Percentiles rank a stretch among this genome's conserved stretches.
These are phyloP conservation scores for Nyctibius bracteatus DNA, from an alignment of 2,113 vertebrate species.

Conservation along the genomic window DNA sequence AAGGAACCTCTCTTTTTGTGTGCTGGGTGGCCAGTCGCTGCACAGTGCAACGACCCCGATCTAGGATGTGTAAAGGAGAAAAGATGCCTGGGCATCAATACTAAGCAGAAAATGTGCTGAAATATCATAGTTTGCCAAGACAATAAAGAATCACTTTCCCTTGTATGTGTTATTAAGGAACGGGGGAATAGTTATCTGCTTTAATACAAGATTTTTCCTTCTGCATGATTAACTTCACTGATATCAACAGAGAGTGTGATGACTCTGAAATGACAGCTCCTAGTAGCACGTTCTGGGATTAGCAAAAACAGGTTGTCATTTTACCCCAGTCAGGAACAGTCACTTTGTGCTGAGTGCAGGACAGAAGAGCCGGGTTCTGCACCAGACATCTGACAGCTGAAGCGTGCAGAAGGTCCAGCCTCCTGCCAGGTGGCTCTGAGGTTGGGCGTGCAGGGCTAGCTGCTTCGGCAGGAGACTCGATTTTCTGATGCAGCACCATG, in stretches of 20 bases:
- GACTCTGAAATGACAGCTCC: conserved; percentile 47
- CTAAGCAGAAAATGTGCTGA: not conserved
- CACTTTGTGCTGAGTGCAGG: not conserved
- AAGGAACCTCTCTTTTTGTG: not conserved
- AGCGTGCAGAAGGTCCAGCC: not conserved
- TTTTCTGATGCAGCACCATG: not conserved
- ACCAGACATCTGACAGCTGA: not conserved
- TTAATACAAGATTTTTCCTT: conserved; percentile 44
- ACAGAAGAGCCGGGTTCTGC: not conserved
- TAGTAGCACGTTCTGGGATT: conserved; percentile 44
- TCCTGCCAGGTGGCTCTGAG: conserved; percentile 1
- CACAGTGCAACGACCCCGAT: not conserved
- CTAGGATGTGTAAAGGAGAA: not conserved
- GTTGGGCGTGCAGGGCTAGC: not conserved
- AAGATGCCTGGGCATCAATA: not conserved
- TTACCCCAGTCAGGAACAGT: not conserved
- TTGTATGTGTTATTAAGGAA: conserved; percentile 18
- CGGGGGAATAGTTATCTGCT: conserved; percentile 45
- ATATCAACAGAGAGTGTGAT: conserved; percentile 43
- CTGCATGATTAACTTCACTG: conserved; percentile 46
- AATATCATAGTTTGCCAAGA: not conserved
- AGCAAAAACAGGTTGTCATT: conserved; percentile 49
- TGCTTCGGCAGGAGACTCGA: not conserved
- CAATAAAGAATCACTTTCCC: conserved; percentile 34
- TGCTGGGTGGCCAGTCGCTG: not conserved